phyloP scores from a whole-genome alignment of 2,888 invertebrate genomes.

The Listrodromus nycthemerus region DNA sequence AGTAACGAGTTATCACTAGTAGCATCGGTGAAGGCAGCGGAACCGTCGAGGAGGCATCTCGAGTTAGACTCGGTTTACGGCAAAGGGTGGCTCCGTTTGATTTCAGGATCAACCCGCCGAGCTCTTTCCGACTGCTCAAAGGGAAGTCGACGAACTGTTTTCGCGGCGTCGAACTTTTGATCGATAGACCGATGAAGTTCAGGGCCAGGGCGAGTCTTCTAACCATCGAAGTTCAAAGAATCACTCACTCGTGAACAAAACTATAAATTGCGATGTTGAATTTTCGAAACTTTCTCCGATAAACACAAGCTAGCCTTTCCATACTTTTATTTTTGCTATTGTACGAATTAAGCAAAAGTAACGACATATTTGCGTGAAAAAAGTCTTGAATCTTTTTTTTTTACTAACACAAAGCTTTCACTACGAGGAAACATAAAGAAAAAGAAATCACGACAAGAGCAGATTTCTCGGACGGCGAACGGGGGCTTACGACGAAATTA shows the following conservation, averaged over 20 bases:
- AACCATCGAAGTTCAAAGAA: neutral
- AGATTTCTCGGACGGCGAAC: neutral
- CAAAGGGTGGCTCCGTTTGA: neutral
- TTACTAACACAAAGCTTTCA: neutral
- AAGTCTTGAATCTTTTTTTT: neutral
- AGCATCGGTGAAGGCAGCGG: slow-evolving; percentile 52
- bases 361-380: too few species aligned
- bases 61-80: slow-evolving; percentile 28
- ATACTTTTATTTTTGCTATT: too few species aligned
- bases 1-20: slow-evolving; percentile 67
- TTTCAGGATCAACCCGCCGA: neutral
- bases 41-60: slow-evolving; percentile 47
- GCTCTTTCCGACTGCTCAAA: neutral
- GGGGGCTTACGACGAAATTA: neutral
- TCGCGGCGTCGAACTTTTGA: neutral
- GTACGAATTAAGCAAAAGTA: too few species aligned
- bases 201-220: neutral
- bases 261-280: neutral
- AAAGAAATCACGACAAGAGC: neutral
- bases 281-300: too few species aligned
- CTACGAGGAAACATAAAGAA: neutral
- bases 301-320: too few species aligned
- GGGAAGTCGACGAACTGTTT: neutral
- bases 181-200: neutral
- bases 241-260: neutral